Base-by-base conservation (phyloP, 2,113 vertebrate genomes). In the Ictidomys tridecemlineatus region DNA sequence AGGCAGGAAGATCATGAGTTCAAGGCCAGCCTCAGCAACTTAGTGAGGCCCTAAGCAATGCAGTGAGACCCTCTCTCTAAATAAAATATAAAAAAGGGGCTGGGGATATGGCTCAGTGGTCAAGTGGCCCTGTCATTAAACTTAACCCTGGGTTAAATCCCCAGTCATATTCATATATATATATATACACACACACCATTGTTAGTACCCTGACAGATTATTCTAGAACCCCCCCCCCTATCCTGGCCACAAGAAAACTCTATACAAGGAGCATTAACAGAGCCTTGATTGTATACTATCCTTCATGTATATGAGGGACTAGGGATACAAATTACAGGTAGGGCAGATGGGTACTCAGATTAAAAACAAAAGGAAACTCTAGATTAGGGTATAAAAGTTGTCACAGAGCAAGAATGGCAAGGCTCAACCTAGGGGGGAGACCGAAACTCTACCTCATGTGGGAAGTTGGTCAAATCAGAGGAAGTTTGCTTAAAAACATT, bases 371-470 rank as follows among this genome's bases (percentile, higher is more conserved):
- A 18, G 34, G n/a, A 39, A 79, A n/a, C 28, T 32, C 61, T 67
- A 30, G 32, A 34, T n/a, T 22, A 53, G 30, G 80, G 18, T 32
- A 42, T 4, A 37, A 20, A 74, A 48, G 10, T 9, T n/a, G 53
- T 74, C 82, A 63, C 30, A 37, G 63, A 76, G 48, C 63, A 12
- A 76, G 34, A 30, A 18, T 45, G 48, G 18, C 14, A 58, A 32
- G 53, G n/a, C 48, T 39, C 8, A 18, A 22, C 6, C 58, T 5
- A 4, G 22, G 30, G 22, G 22, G 73, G 42, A 34, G 42, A 34
- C n/a, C 56, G 16, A 0, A 3, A 30, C 34, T 77, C 82, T 69
- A 48, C 30, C 45, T 5, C 34, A 17, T 2, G 12, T 32, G 34
- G 45, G 48, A 82, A 78, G 77, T 4, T 37, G 53, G 77, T 61